Evolutionary conservation across 2,888 invertebrate species (phyloP).

Genomic region (Agrilus cyanescens): DNA sequence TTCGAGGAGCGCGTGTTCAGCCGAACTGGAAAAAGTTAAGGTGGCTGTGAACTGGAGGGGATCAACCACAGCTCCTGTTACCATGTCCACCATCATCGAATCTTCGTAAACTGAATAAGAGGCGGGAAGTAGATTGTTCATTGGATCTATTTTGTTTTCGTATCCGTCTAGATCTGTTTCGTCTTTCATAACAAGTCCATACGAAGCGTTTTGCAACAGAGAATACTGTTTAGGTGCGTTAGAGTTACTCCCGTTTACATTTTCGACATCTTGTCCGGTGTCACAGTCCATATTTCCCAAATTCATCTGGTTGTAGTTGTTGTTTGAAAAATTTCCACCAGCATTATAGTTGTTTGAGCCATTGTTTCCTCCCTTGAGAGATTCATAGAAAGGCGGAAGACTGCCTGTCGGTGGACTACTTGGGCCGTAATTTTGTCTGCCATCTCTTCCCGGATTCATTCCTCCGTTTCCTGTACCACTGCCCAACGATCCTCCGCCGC

Average conservation of each 20-base stretch:
- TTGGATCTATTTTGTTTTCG: conserved; percentile 59
- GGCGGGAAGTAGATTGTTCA: conserved; percentile 47
- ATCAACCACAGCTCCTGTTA: conserved; percentile 62
- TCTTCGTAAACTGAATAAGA: conserved; percentile 56
- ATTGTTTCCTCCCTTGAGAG: conserved; percentile 68
- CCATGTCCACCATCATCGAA: conserved; percentile 76
- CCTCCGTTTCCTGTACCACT: conserved; percentile 64
- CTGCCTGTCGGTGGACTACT: conserved; percentile 81
- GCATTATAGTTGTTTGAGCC: conserved; percentile 55
- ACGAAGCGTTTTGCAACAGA: conserved; percentile 68
- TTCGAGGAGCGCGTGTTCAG: conserved; percentile 65
- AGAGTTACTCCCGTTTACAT: conserved; percentile 38
- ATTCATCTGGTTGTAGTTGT: conserved; percentile 56
- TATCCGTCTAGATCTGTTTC: conserved; percentile 63
- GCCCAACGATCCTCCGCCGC: conserved; percentile 41
- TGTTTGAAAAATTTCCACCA: conserved; percentile 49
- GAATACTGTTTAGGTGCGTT: conserved; percentile 58
- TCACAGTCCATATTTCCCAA: conserved; percentile 66
- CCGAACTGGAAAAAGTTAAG: conserved; percentile 64
- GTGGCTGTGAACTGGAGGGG: conserved; percentile 74
- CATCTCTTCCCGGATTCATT: conserved; percentile 57
- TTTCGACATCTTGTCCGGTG: conserved; percentile 50
- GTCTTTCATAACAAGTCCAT: conserved; percentile 68
- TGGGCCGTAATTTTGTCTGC: conserved; percentile 75
- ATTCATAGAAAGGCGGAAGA: conserved; percentile 81